A percentile compares a stretch with the other conserved stretches of the same genome.
Evolutionary conservation across 2,797 vertebrate species (phyloP).

Genomic region (Steatocranus sp.): DNA sequence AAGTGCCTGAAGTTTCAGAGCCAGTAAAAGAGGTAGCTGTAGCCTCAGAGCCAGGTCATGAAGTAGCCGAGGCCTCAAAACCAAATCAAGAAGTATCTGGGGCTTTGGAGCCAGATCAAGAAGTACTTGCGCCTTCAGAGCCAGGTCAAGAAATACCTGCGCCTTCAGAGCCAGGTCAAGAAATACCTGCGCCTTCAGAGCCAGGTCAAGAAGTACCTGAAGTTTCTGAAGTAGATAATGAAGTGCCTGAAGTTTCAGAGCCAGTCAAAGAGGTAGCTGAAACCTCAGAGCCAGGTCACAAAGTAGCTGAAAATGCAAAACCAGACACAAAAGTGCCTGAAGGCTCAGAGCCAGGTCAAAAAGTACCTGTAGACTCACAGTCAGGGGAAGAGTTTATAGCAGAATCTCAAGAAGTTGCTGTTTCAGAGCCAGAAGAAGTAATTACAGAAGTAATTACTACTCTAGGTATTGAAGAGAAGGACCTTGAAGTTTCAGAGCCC

Average conservation of each 20-base stretch:
- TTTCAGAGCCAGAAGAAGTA: neutral
- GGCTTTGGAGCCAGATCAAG: neutral
- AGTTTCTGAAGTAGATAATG: neutral
- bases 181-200: rapidly evolving
- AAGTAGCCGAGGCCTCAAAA: neutral
- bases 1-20: neutral
- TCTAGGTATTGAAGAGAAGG: neutral
- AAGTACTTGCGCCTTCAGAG: rapidly evolving
- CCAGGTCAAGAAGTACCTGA: neutral
- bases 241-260: neutral
- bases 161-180: rapidly evolving
- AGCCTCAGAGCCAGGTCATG: neutral
- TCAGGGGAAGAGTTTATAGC: neutral
- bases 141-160: neutral
- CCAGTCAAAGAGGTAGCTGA: neutral
- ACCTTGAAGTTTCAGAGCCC: neutral
- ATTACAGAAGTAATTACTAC: neutral
- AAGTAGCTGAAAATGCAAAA: neutral
- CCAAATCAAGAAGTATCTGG: neutral
- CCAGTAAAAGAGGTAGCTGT: neutral
- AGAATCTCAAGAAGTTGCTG: neutral
- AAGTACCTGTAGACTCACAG: neutral
- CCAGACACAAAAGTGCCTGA: neutral
- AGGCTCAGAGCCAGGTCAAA: neutral
- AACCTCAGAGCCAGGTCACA: neutral